Base-by-base conservation (phyloP, 2,113 vertebrate species). In the Aptenodytes forsteri region DNA sequence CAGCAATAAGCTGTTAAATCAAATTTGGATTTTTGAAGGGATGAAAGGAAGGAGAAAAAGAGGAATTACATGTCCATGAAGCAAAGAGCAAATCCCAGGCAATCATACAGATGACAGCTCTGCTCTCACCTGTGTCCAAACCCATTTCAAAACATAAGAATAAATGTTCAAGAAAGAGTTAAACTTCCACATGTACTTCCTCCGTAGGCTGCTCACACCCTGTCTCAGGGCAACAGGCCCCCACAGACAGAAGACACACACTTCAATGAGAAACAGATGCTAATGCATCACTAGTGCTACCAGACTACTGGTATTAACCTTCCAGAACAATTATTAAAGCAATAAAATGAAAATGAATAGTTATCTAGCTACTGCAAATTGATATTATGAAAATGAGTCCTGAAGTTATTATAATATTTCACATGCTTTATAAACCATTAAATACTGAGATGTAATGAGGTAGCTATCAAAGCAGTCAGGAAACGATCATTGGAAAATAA, bases 341-440 rank as follows among this genome's bases (percentile, higher is more conserved):
- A 44, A 54, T 93, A 73, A 92, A 70, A 50, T 50, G 19, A 83
- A 77, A 92, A 82, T 5, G 0, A 93, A 88, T 49, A 42, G 32
- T 93, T 94, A 87, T 11, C 38, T 67, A 80, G 56, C 42, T 82
- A 79, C 38, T 40, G 36, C 58, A 93, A 96, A 96, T 47, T 75
- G 58, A 2, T 71, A 87, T 34, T 44, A 91, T 40, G 52, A 96
- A 96, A 96, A 92, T 13, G 55, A 93, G 38, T 56, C 83, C 69
- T 76, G 32, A 78, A 93, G 81, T 72, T 79, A 65, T 58, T 76
- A 76, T 32, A 56, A 55, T 52, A 77, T 71, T 76, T n/a, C 54
- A 34, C 0, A 0, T 85, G 62, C 61, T 95, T 80, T 52, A 61
- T 42, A 92, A 90, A 55, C 54, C 50, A 46, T 80, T 95, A 89